Conservation (phyloP, 2,888 invertebrate genomes). For the Drosophila maculinotata region DNA sequence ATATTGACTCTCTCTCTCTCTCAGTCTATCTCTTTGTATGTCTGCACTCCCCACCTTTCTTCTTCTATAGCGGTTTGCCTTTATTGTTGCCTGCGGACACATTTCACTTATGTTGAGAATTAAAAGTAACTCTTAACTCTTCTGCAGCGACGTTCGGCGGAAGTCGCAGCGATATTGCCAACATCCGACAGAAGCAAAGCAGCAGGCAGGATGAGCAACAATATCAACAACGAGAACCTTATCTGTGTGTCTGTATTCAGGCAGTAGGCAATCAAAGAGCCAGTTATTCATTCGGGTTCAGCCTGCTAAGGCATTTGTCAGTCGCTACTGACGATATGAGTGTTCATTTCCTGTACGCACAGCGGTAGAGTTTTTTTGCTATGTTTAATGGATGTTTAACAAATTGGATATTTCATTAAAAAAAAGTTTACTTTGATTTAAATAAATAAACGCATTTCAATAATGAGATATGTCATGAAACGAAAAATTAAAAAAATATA, state of each 20-base stretch:
- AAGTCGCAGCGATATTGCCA: conserved; percentile 71
- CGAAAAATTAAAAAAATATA: too few relatives aligned
- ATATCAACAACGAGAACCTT: conserved; percentile 22
- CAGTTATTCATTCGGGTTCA: background rate
- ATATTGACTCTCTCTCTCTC: background rate
- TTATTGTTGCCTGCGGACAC: conserved; percentile 62
- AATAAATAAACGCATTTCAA: too few relatives aligned
- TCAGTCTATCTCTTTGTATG: conserved; percentile 2
- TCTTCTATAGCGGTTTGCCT: conserved; percentile 12
- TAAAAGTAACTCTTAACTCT: conserved; percentile 73
- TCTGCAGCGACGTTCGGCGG: conserved; percentile 47
- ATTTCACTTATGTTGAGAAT: conserved; percentile 64
- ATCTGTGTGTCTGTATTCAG: background rate
- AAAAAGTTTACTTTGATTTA: too few relatives aligned
- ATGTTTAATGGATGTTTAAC: too few relatives aligned
- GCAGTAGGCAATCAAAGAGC: conserved; percentile 20
- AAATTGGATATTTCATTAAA: too few relatives aligned
- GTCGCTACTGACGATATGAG: conserved; percentile 54
- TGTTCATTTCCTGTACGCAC: too few relatives aligned
- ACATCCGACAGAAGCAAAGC: conserved; percentile 58
- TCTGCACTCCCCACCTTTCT: too few relatives aligned
- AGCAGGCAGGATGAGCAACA: conserved; percentile 38
- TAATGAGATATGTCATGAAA: too few relatives aligned
- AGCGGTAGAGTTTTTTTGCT: too few relatives aligned
- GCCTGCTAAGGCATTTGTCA: conserved; percentile 22